Conservation (phyloP, 2,888 invertebrate species). For the Heliconius charithonia region DNA sequence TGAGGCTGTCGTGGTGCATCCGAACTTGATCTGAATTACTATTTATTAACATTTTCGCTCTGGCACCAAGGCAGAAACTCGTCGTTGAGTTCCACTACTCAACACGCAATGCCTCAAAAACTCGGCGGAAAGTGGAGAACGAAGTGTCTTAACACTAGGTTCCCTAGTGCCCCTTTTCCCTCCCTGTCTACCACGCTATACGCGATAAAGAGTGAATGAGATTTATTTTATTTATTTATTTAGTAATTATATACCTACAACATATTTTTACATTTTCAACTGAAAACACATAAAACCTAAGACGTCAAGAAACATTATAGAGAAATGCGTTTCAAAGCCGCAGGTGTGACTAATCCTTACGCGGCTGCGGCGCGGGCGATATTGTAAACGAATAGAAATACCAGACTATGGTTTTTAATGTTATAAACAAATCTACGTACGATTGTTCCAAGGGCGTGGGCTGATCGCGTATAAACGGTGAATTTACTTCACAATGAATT, state of each 20-base stretch:
- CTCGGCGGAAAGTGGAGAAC: no score
- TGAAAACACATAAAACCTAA: slow-evolving; percentile 56
- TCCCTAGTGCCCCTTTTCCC: no score
- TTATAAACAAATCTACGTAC: slow-evolving; percentile 44
- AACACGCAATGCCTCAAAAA: no score
- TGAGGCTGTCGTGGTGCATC: not conserved
- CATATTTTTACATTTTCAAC: slow-evolving; percentile 53
- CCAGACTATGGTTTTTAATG: slow-evolving; percentile 41
- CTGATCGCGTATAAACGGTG: not conserved
- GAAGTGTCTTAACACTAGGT: no score
- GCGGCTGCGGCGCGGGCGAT: slow-evolving; percentile 29
- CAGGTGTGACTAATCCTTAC: slow-evolving; percentile 62
- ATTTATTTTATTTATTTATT: no score
- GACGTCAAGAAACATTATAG: slow-evolving; percentile 49
- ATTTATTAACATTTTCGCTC: no score
- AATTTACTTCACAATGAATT: not conserved
- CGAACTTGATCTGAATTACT: no score
- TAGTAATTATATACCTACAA: not conserved
- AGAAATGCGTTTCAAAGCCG: slow-evolving; percentile 53
- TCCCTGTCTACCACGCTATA: no score
- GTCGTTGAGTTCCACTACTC: no score
- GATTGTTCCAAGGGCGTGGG: slow-evolving; percentile 36
- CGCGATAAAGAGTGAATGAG: no score
- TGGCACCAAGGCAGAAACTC: no score
- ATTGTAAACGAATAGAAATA: slow-evolving; percentile 44